Evolutionary conservation across 2,797 vertebrate species (phyloP), one percentile per base, ranked within the genome.

Genomic region (Argentina silus): DNA sequence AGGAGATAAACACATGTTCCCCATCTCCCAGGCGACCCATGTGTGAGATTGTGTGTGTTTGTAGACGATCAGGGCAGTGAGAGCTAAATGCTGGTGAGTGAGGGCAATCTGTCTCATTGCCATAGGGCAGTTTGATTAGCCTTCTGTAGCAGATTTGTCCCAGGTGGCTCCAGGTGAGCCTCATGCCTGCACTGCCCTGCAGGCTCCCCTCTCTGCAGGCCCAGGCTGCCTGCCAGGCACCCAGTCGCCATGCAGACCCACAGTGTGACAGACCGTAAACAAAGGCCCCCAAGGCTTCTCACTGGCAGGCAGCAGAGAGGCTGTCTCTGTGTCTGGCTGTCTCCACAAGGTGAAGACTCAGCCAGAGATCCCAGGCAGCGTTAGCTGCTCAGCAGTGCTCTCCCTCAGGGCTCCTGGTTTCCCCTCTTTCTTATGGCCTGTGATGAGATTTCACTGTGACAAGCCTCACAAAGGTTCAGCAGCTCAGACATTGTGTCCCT

Each of bases 101-200:
- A n/a, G n/a, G n/a, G n/a, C 55, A 67, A 0, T 67, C 44, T 78
- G 60, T 80, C 81, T 89, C 81, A 76, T 70, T 76, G 73, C 81
- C 79, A 73, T 56, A 12, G 53, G 83, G 51, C 76, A 67, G 70
- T 72, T 83, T 80, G 72, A 83, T 81, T 80, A 76, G 77, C 70
- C 67, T 60, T 61, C 68, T 70, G 42, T 75, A 64, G 60, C 57
- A 69, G 67, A 69, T 76, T 19, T 57, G 71, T 73, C 19, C 14
- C 60, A 50, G 47, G 21, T 69, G 44, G 67, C 72, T 44, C 56
- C n/a, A 5, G 67, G 70, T 73, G 14, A 60, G 60, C 12, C 11
- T 42, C 12, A 36, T 6, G 36, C 23, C 3, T 4, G 6, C 15
- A 3, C 27, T 42, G 60, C 11, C 23, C 27, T 62, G 60, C 23